Evolutionary conservation across 2,797 vertebrate genomes (phyloP), one percentile per base, ranked within the genome.

Genomic region (Neopelma chrysocephalum): DNA sequence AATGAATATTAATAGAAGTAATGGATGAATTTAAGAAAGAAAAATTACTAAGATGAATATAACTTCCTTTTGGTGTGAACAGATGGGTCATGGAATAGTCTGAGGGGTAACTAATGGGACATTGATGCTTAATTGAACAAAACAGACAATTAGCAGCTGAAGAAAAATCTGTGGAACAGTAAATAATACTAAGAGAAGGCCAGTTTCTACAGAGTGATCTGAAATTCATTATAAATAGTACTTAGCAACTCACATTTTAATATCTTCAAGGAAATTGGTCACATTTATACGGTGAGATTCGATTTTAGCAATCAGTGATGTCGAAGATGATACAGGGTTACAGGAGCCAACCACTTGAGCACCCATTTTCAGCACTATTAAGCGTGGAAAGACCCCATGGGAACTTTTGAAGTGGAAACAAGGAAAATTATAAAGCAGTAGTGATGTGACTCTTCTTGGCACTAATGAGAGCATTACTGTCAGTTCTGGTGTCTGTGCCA

Each of bases 1-100:
- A 88, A 94, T n/a, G 65, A 62, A 86, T 96, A 94, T 95, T 93
- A 93, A 90, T 82, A 83, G 61, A 90, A 80, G 40, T 81, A 91
- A 93, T 83, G 50, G 72, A 88, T 79, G 72, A 90, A 95, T 54
- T 87, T 92, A 72, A 88, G 72, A 81, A 90, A 83, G 53, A 50
- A 88, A 86, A 95, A 58, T 0, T 8, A 78, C 72, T 83, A 72
- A 82, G 54, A 94, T 86, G 58, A 91, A 89, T 88, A 42, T 53
- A 86, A 34, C 47, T 95, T 92, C 50, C 38, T 88, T 93, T 81
- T 82, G 50, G 50, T 83, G 53, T 38, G 68, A 95, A 89, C 76
- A 95, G 84, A 89, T 89, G 84, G 87, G 60, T 89, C 85, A 89
- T 78, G 61, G 65, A 83, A 87, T 43, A 87, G 25, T 89, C 75